phyloP scores from a whole-genome alignment of 1,140 invertebrate species.

The Drusus annulatus region DNA sequence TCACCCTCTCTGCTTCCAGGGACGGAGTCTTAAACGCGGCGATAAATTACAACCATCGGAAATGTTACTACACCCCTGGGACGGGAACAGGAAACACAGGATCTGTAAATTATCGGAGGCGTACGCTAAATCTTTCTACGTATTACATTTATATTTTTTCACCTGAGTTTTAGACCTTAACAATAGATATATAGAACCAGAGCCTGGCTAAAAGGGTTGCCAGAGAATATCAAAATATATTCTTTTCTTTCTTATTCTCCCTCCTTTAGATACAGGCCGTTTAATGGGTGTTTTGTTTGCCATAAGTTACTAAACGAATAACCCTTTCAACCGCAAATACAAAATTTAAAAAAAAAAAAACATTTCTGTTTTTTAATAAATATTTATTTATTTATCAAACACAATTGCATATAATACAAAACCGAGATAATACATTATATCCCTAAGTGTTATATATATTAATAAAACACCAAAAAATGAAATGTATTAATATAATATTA shows the following conservation, averaged over 20 bases:
- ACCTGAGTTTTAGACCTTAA: conserved; percentile 9
- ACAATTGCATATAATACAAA: too few relatives aligned
- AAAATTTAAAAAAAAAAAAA: background rate
- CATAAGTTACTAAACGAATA: background rate
- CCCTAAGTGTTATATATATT: too few relatives aligned
- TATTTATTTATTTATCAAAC: too few relatives aligned
- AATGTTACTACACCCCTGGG: conserved; percentile 39
- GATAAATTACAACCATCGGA: conserved; percentile 33
- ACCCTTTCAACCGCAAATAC: background rate
- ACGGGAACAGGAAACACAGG: conserved; percentile 29
- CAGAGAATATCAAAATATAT: background rate
- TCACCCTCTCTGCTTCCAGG: conserved; percentile 22
- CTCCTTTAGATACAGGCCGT: too few relatives aligned
- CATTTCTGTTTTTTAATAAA: too few relatives aligned
- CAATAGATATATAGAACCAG: conserved; percentile 3
- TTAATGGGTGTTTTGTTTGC: background rate
- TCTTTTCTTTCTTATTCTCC: too few relatives aligned
- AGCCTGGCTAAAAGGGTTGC: background rate
- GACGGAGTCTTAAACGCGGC: conserved; percentile 26
- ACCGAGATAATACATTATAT: too few relatives aligned
- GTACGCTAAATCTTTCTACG: conserved; percentile 31
- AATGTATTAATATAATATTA: too few relatives aligned
- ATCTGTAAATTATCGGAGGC: conserved; percentile 33
- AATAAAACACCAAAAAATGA: too few relatives aligned
- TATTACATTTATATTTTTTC: conserved; percentile 7